Evolutionary conservation across 1,140 invertebrate genomes (phyloP), one percentile per base, ranked within the genome.

Genomic region (Mamestra configurata): DNA sequence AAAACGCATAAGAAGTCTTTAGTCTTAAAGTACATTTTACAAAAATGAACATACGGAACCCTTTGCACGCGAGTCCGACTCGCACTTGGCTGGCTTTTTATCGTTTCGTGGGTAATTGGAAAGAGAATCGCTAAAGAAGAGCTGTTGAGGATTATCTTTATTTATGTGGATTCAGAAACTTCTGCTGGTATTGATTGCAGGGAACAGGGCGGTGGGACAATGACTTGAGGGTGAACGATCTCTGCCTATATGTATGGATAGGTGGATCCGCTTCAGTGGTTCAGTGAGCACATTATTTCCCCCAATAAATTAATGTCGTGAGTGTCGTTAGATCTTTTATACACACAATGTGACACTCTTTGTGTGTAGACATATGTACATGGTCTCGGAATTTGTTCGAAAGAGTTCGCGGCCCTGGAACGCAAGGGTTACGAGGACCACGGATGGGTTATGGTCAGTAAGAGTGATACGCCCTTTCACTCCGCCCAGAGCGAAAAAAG

Each of bases 81-180:
- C n/a, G n/a, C n/a, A n/a, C n/a, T n/a, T n/a, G n/a, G n/a, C n/a
- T n/a, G n/a, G n/a, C n/a, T 75, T 75, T 75, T 75, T 75, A 59
- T 59, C 37, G 37, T 35, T 24, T 27, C 40, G 46, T 31, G 59
- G 59, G 59, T 64, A 64, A 64, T 64, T 64, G 59, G 31, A 64
- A 64, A 64, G 59, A 31, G 64, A 49, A 46, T 68, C 22, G 40
- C 20, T 49, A 49, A 68, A 68, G 43, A 43, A 46, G 64, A 46
- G 37, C 24, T 68, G 64, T 49, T 66, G 18, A 18, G 57, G 18
- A 64, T 64, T 40, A 37, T 20, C 31, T 31, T 64, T 64, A 64
- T 64, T 64, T 64, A 64, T 64, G 31, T 10, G 1, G 2, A 24
- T 55, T 24, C 1, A 24, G 53, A 55, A 46, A 11, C 20, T 53